Evolutionary conservation across 2,797 vertebrate genomes (phyloP).

Genomic region (Ctenopoma kingsleyae): DNA sequence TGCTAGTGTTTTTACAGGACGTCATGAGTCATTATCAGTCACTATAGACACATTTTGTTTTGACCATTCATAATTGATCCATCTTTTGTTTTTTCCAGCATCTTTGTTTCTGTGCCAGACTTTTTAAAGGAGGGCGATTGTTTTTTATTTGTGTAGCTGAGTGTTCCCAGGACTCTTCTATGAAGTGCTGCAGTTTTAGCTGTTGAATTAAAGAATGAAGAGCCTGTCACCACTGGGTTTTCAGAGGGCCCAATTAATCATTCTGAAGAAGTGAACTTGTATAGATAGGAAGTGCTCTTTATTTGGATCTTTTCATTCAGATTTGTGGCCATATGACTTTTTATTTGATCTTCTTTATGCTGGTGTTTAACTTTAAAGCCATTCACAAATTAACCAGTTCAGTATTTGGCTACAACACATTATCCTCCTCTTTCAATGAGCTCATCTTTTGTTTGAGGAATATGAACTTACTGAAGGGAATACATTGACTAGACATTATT

Average conservation of each 20-base stretch:
- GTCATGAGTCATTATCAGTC: too few relatives aligned
- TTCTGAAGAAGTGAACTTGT: conserved; percentile 2
- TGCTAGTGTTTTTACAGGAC: background rate
- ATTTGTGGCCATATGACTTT: conserved; percentile 4
- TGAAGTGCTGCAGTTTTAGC: conserved; percentile 12
- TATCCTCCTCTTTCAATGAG: conserved; percentile 11
- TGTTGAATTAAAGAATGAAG: conserved; percentile 16
- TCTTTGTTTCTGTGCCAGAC: conserved; percentile 1
- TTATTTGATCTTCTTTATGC: conserved; percentile 6
- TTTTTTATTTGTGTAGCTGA: conserved; percentile 24
- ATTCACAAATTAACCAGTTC: conserved; percentile 24
- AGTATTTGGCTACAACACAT: conserved; percentile 33
- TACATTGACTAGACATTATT: conserved; percentile 35
- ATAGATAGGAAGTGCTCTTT: background rate
- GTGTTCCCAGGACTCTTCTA: conserved; percentile 9
- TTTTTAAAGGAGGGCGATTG: background rate
- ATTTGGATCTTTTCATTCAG: conserved; percentile 1
- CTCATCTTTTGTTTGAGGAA: conserved; percentile 40
- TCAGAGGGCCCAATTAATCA: conserved; percentile 25
- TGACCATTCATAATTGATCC: background rate
- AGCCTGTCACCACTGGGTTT: conserved; percentile 19
- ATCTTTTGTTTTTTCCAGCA: background rate
- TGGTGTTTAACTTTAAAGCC: background rate
- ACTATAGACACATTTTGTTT: background rate
- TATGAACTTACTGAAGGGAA: conserved; percentile 38